A percentile compares a stretch with the other conserved stretches of the same genome.
phyloP scores from a whole-genome alignment of 2,888 invertebrate genomes.

The Melanchra persicariae region DNA sequence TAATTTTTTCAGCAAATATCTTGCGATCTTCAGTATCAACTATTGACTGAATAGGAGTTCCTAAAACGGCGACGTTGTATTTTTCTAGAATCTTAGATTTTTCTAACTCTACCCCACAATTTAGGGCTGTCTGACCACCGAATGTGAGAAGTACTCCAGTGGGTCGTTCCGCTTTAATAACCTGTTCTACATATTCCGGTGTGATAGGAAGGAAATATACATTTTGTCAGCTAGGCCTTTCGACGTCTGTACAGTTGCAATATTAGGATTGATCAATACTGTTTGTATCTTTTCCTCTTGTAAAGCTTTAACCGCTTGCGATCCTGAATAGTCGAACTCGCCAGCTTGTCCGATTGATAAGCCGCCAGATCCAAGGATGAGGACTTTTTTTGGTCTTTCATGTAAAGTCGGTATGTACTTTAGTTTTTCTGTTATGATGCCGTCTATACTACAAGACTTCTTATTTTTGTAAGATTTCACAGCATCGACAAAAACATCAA shows the following conservation, averaged over 20 bases:
- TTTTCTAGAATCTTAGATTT: constrained; percentile 95
- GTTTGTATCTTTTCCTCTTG: constrained; percentile 98
- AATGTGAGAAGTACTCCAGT: constrained; percentile 99
- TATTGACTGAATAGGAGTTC: constrained; percentile 99
- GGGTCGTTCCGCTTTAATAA: constrained; percentile 98
- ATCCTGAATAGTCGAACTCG: constrained; percentile 99
- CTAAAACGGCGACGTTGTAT: constrained; percentile 97
- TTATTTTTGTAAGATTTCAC: constrained; percentile 88
- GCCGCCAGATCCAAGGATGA: constrained; percentile 98
- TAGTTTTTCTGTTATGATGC: constrained; percentile 90
- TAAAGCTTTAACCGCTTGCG: constrained; percentile 99
- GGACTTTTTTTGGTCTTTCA: constrained; percentile 92
- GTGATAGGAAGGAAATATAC: constrained; percentile 99
- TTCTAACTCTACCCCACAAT: constrained; percentile 98
- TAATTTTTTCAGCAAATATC: constrained; percentile 97
- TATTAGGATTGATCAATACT: constrained; percentile 99
- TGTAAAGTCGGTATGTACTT: constrained; percentile 82
- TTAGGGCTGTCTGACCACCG: constrained; percentile 99
- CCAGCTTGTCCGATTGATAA: constrained; percentile 99
- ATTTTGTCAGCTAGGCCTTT: constrained; percentile 99
- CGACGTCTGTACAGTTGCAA: constrained; percentile 99
- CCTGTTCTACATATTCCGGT: constrained; percentile 98
- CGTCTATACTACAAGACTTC: constrained; percentile 81
- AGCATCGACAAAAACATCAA: constrained; percentile 97
- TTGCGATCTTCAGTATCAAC: constrained; percentile 99